Conservation (phyloP, 2,113 vertebrate genomes). For the Solea solea region DNA sequence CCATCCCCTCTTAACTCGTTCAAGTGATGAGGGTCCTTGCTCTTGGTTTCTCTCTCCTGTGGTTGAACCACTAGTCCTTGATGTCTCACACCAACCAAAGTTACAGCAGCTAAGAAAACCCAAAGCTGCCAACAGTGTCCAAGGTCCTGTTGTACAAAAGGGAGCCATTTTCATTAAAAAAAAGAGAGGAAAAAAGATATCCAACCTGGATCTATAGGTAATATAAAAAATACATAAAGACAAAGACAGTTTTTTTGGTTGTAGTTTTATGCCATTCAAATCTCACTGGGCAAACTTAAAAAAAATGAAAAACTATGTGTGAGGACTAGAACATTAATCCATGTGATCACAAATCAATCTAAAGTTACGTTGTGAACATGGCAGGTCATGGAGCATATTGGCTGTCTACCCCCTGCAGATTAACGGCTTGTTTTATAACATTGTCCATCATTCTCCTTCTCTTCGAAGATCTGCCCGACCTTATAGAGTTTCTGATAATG, state of each 20-base stretch:
- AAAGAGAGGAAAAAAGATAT: conserved; percentile 5
- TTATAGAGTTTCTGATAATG: conserved; percentile 19
- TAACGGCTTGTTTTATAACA: conserved; percentile 23
- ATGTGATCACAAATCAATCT: conserved; percentile 56
- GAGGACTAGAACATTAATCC: conserved; percentile 63
- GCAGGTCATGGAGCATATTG: conserved; percentile 45
- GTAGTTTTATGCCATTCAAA: conserved; percentile 24
- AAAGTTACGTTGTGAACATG: conserved; percentile 41
- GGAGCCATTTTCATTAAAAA: conserved; percentile 71
- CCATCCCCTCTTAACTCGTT: conserved; percentile 97
- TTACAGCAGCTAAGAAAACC: conserved; percentile 67
- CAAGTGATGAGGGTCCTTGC: conserved; percentile 73
- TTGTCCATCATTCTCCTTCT: conserved; percentile 38
- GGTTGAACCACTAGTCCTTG: conserved; percentile 76
- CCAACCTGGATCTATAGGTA: conserved; percentile 68
- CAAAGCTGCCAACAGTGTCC: conserved; percentile 64
- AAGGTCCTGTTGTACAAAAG: conserved; percentile 61
- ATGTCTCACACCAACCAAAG: conserved; percentile 63
- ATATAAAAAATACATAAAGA: conserved; percentile 36
- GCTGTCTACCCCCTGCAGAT: conserved; percentile 45
- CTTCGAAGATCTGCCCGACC: conserved; percentile 3
- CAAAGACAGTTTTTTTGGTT: conserved; percentile 12
- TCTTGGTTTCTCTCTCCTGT: conserved; percentile 57
- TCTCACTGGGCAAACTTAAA: conserved; percentile 32
- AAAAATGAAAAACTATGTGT: conserved; percentile 32